A percentile compares a stretch with the other conserved stretches of the same genome.
These are phyloP conservation scores for Drosophila paramelanica DNA, from an alignment of 2,888 invertebrate species.

Conservation along the genomic window DNA sequence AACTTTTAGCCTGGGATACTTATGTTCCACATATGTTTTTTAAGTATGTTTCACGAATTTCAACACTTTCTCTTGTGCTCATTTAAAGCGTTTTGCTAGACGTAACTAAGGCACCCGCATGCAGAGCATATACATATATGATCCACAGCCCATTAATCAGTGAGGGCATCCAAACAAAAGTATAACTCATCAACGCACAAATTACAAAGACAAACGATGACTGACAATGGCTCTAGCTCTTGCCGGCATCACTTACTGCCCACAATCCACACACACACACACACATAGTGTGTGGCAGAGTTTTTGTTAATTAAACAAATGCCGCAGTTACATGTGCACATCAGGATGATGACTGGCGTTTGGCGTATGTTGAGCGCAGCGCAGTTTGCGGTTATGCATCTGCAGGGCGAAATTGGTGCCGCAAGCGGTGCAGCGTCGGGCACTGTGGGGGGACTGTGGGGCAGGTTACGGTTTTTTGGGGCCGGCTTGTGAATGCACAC, in stretches of 20 bases:
- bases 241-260: constrained; percentile 62
- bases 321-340: constrained; percentile 80
- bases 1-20: no score
- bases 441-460: neutral
- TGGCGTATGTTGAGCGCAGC: constrained; percentile 57
- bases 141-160: constrained; percentile 74
- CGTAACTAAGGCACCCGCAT: constrained; percentile 53
- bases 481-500: constrained; percentile 29
- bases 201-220: constrained; percentile 80
- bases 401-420: constrained; percentile 45
- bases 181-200: constrained; percentile 79
- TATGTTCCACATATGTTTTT: no score
- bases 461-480: constrained; percentile 25
- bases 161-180: constrained; percentile 61
- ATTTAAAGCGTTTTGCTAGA: constrained; percentile 14
- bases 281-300: constrained; percentile 28
- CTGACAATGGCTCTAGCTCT: constrained; percentile 56
- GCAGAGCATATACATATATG: constrained; percentile 37
- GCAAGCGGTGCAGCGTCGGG: neutral
- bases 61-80: neutral
- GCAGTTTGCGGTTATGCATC: constrained; percentile 74
- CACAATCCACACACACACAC: constrained; percentile 63
- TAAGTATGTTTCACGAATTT: neutral
- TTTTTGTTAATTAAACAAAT: constrained; percentile 81
- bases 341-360: constrained; percentile 75